Percentiles rank a stretch among this genome's conserved stretches.
Conservation (phyloP, 1,140 invertebrate species). For the Pseudomyrmex gracilis region DNA sequence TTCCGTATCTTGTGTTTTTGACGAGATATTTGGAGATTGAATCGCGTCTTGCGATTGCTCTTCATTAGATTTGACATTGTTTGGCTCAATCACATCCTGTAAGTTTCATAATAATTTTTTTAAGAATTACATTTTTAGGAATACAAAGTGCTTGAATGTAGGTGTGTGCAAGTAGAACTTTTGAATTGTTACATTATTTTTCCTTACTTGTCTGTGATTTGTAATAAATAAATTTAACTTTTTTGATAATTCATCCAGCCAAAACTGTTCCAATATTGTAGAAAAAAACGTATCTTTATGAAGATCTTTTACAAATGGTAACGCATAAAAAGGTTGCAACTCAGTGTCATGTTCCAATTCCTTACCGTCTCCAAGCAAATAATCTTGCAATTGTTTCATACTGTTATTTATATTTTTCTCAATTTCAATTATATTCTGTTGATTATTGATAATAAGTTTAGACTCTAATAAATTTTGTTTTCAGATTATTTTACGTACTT, state of each 20-base stretch:
- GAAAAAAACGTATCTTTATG: constrained; percentile 86
- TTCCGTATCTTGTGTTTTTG: constrained; percentile 20
- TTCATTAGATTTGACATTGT: constrained; percentile 19
- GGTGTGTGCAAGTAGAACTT: constrained; percentile 23
- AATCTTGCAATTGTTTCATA: constrained; percentile 86
- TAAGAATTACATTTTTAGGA: too few species aligned
- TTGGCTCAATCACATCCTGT: constrained; percentile 27
- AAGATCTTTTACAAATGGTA: constrained; percentile 87
- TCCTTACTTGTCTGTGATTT: constrained; percentile 63
- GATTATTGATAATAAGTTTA: constrained; percentile 53
- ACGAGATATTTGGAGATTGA: constrained; percentile 27
- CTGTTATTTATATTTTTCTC: constrained; percentile 67
- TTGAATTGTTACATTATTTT: constrained; percentile 47
- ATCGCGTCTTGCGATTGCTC: constrained; percentile 10
- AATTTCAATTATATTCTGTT: constrained; percentile 59
- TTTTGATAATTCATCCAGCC: constrained; percentile 64
- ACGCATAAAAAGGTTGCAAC: constrained; percentile 87
- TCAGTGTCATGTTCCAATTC: constrained; percentile 86
- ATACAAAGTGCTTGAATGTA: constrained; percentile 30
- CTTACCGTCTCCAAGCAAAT: constrained; percentile 85
- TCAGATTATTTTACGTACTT: neutral
- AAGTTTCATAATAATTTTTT: constrained; percentile 36
- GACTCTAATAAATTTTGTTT: constrained; percentile 38
- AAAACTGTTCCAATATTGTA: constrained; percentile 86
- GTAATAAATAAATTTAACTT: constrained; percentile 66